A percentile compares a stretch with the other conserved stretches of the same genome.
Evolutionary conservation across 1,140 invertebrate genomes (phyloP).

Genomic region (Meloidogyne chitwoodi): DNA sequence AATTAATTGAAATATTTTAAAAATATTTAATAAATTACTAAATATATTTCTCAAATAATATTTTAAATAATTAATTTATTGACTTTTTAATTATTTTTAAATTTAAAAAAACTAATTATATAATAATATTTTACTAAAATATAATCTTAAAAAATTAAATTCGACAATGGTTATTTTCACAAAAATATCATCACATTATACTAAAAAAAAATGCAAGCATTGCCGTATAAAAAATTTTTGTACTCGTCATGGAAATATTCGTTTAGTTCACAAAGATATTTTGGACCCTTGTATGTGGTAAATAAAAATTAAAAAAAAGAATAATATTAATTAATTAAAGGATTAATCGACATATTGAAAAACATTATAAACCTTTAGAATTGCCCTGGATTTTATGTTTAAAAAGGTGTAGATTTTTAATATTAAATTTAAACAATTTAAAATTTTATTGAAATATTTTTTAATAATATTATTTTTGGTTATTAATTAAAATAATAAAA

Average conservation of each 20-base stretch:
- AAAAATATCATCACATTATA: not conserved
- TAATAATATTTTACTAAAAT: not conserved
- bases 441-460: too few species aligned
- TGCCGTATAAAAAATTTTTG: conserved; percentile 25
- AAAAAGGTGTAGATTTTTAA: not conserved
- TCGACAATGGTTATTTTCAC: conserved; percentile 1
- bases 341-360: conserved; percentile 56
- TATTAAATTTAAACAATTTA: too few species aligned
- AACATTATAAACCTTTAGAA: conserved; percentile 48
- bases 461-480: too few species aligned
- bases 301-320: not conserved
- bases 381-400: conserved; percentile 47
- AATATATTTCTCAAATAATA: too few species aligned
- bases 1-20: too few species aligned
- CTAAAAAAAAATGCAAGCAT: conserved; percentile 11
- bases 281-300: conserved; percentile 28
- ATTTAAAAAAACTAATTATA: not conserved
- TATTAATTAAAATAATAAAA: too few species aligned
- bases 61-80: not conserved
- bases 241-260: conserved; percentile 25
- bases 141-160: not conserved
- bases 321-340: conserved; percentile 15
- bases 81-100: not conserved
- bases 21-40: too few species aligned
- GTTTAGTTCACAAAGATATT: conserved; percentile 27